phyloP scores from a whole-genome alignment of 2,113 vertebrate genomes.

The Pholis gunnellus region DNA sequence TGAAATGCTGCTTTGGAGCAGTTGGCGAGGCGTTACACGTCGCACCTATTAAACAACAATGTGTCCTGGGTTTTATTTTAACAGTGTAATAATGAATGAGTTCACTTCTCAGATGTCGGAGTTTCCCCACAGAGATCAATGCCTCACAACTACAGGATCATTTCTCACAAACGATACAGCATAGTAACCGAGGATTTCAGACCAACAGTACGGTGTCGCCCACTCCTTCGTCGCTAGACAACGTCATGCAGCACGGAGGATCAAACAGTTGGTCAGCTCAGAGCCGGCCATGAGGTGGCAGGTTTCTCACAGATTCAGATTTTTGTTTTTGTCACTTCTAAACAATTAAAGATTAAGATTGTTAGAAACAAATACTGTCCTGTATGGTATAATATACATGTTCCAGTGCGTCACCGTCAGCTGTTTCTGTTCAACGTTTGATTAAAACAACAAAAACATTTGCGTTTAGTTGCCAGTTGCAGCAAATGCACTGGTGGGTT shows the following conservation, averaged over 20 bases:
- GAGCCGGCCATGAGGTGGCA: conserved; percentile 49
- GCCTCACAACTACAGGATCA: not conserved
- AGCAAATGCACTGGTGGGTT: not conserved
- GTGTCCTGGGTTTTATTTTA: not conserved
- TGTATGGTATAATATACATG: too few relatives aligned
- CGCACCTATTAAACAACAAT: not conserved
- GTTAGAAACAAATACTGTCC: too few relatives aligned
- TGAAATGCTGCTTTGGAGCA: too few relatives aligned
- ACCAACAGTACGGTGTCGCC: not conserved
- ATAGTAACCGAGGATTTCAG: not conserved
- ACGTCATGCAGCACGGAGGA: not conserved
- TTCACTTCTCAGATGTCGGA: conserved; percentile 9
- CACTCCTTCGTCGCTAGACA: not conserved
- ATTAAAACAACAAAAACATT: not conserved
- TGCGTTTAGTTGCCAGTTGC: not conserved
- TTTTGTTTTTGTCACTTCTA: conserved; percentile 11
- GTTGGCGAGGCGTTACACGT: not conserved
- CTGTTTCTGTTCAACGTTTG: not conserved
- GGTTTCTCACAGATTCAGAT: conserved; percentile 33
- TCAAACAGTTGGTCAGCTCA: not conserved
- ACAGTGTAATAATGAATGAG: not conserved
- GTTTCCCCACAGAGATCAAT: not conserved
- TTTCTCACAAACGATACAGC: not conserved
- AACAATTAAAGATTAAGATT: conserved; percentile 1
- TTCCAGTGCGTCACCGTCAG: not conserved